phyloP scores from a whole-genome alignment of 2,797 vertebrate species.

The Xenentodon cancila region DNA sequence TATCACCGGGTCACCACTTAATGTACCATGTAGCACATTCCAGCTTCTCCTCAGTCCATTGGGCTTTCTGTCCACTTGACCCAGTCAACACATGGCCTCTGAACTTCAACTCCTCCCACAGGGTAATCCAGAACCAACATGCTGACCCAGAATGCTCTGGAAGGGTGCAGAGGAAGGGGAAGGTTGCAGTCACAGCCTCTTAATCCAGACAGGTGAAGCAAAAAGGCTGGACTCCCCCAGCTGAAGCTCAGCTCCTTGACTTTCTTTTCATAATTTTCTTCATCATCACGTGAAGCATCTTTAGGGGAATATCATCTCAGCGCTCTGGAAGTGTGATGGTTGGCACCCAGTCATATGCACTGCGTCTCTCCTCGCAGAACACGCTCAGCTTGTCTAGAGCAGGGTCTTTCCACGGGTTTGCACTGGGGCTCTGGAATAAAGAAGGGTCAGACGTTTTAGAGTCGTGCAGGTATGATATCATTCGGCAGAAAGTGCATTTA shows the following conservation, averaged over 20 bases:
- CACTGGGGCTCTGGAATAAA: constrained; percentile 86
- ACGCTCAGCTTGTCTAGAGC: constrained; percentile 89
- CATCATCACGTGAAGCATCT: constrained; percentile 57
- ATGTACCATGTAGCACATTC: constrained; percentile 57
- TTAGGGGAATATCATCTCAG: constrained; percentile 58
- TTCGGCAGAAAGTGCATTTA: constrained; percentile 24
- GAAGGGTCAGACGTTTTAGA: constrained; percentile 21
- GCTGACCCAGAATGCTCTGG: constrained; percentile 69
- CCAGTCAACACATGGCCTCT: constrained; percentile 61
- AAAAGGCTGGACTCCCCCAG: constrained; percentile 76
- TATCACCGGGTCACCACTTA: constrained; percentile 23
- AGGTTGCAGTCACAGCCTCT: constrained; percentile 61
- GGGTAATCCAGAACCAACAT: constrained; percentile 70
- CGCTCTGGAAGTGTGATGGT: constrained; percentile 92
- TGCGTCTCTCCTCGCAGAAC: constrained; percentile 94
- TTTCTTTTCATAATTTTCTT: constrained; percentile 65
- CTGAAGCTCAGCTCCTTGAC: constrained; percentile 73
- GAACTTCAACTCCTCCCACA: constrained; percentile 44
- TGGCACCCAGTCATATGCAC: constrained; percentile 94
- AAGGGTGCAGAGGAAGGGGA: constrained; percentile 25
- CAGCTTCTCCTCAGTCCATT: constrained; percentile 71
- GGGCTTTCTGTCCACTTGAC: constrained; percentile 74
- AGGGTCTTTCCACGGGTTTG: constrained; percentile 92
- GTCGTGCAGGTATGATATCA: constrained; percentile 11
- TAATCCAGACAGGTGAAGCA: constrained; percentile 81